Conservation (phyloP, 2,797 vertebrate species). For the Pristis pectinata region DNA sequence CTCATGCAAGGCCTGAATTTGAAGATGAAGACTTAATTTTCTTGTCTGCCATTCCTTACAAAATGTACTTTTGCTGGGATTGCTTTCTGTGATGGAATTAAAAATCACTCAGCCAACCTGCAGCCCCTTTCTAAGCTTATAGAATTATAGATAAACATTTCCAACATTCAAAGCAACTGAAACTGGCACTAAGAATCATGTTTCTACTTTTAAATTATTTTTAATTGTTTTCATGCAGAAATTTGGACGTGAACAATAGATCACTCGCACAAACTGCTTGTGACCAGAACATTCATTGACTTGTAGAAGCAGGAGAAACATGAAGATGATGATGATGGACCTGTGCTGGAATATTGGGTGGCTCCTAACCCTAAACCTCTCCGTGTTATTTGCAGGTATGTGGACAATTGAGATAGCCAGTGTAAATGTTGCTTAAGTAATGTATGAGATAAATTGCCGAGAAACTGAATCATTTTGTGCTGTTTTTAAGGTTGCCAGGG, state of each 20-base stretch:
- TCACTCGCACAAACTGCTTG: background rate
- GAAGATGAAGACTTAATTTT: background rate
- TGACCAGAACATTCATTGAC: background rate
- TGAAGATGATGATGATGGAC: background rate
- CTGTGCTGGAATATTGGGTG: background rate
- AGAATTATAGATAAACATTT: background rate
- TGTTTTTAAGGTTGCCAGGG: too few species aligned
- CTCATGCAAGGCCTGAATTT: background rate
- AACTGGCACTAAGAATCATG: background rate
- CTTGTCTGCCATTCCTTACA: background rate
- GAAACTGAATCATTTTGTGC: too few species aligned
- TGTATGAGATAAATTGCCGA: background rate
- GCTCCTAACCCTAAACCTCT: background rate
- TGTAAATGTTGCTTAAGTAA: background rate
- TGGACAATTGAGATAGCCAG: background rate
- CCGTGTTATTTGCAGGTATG: constrained; percentile 1
- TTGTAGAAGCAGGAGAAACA: background rate
- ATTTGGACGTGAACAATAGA: too few species aligned
- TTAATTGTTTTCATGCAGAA: background rate
- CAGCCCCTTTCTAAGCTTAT: background rate
- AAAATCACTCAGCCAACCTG: background rate
- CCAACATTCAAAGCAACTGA: too few species aligned
- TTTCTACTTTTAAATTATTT: background rate
- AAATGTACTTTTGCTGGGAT: background rate
- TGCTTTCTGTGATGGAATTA: background rate